Base-by-base conservation (phyloP, 2,113 vertebrate species). In the Tupaia tana region DNA sequence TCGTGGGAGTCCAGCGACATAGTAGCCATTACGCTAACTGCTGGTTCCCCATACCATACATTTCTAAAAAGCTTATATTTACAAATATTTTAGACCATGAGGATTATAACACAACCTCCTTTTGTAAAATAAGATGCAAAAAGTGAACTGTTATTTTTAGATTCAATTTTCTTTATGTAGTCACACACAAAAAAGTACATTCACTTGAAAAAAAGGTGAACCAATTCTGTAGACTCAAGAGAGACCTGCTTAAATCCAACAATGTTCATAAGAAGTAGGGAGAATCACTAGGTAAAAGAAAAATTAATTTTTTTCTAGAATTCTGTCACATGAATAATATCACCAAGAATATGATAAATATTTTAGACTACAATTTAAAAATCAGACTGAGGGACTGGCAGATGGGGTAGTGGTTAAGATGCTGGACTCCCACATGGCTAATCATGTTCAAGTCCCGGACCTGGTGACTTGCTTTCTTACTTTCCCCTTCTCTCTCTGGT, bases 281-380 rank as follows among this genome's bases (percentile, higher is more conserved):
- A 87, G 83, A 79, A 27, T 16, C 56, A 66, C 24, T 0, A 56
- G 6, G 52, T 13, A 82, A 54, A 9, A 14, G 0, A 79, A 67
- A 83, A 75, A 83, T 66, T n/a, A 10, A 59, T 86, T 63, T 86
- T 52, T 66, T 58, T 66, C 64, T 9, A 82, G 6, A 81, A 34
- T 59, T 69, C 7, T 93, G 67, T 29, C 43, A 83, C 14, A 66
- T 29, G 90, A 34, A 74, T 52, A 73, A 52, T 81, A 70, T 83
- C 27, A 3, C 52, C n/a, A 5, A 34, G 52, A 89, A 61, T 5
- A 74, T 64, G 34, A n/a, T 16, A 74, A 59, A 20, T 64, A 25
- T 59, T 71, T 78, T 59, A 82, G 34, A 86, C 83, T 56, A 34
- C 11, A 74, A 89, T 66, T 93, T 75, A 59, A 85, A 79, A 89